These are phyloP conservation scores for Poeciliopsis paucimaculata DNA, from an alignment of 2,797 vertebrate genomes.

Conservation along the genomic window DNA sequence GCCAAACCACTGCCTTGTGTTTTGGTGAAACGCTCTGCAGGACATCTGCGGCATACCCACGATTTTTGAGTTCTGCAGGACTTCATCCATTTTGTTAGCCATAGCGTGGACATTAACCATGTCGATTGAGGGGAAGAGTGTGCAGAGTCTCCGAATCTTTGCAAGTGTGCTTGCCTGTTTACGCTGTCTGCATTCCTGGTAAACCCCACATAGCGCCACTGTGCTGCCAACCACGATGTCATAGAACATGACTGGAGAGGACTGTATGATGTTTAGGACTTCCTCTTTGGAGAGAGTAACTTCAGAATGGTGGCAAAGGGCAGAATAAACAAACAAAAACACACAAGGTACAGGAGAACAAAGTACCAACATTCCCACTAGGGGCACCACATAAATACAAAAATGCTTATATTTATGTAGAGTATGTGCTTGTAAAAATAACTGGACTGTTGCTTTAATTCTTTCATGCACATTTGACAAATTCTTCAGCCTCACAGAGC, in stretches of 20 bases:
- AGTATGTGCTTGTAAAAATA: background rate
- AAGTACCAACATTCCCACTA: too few relatives aligned
- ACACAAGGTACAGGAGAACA: background rate
- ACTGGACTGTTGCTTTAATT: too few relatives aligned
- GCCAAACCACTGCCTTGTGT: background rate
- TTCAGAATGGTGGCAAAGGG: background rate
- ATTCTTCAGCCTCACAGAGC: too few relatives aligned
- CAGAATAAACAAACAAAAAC: background rate
- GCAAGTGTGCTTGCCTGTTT: background rate
- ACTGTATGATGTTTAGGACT: background rate
- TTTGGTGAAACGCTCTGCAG: background rate
- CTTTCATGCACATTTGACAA: too few relatives aligned
- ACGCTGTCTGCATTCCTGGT: background rate
- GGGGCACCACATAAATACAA: background rate
- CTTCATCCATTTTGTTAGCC: background rate
- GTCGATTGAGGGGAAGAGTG: too few relatives aligned
- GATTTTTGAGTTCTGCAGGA: background rate
- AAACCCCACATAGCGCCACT: background rate
- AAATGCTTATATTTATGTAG: background rate
- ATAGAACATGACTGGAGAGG: too few relatives aligned
- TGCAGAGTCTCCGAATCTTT: background rate
- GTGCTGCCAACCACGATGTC: too few relatives aligned
- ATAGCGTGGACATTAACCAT: background rate
- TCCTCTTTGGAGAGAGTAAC: too few relatives aligned
- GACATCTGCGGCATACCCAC: background rate